Evolutionary conservation across 2,888 invertebrate species (phyloP), one percentile per base, ranked within the genome.

Genomic region (Nasonovia ribisnigri): DNA sequence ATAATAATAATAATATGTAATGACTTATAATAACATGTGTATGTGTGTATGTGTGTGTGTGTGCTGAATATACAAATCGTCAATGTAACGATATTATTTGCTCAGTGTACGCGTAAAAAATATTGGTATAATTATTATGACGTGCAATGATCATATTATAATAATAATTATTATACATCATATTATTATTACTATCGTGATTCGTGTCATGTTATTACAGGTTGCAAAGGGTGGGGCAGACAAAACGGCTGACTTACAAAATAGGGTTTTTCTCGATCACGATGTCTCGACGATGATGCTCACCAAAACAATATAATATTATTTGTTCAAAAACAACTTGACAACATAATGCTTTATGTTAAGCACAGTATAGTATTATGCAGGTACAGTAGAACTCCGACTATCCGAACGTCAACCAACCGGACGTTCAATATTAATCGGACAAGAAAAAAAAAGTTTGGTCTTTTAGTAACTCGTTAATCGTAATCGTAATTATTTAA

Each of bases 41-140:
- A 8, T 60, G 67, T 67, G n/a, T n/a, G 67, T 60, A 10, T 60
- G 57, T 60, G 29, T 60, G 67, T 67, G 77, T 36, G 36, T 77
- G 36, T 77, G 77, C 77, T 77, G 36, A 77, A 77, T 77, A 67
- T 77, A 77, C 77, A 77, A 77, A 77, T 77, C 77, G 36, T 77
- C 36, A 13, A 36, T 36, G 67, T 36, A 36, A 77, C 36, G 36
- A 77, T 36, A 77, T 77, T 36, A 77, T 77, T 77, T 77, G 36
- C 36, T 77, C 20, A 8, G 36, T 77, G 77, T 77, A 77, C 20
- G 13, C 67, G 67, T n/a, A 67, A n/a, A 67, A 46, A 36, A 77
- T 2, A 77, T 77, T 36, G 20, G 29, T 29, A 29, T 54, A 54
- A 20, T 54, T 54, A 77, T 77, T 36, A 6, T n/a, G 67, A 16